Evolutionary conservation across 2,113 vertebrate species (phyloP).

Genomic region (Salvelinus fontinalis): DNA sequence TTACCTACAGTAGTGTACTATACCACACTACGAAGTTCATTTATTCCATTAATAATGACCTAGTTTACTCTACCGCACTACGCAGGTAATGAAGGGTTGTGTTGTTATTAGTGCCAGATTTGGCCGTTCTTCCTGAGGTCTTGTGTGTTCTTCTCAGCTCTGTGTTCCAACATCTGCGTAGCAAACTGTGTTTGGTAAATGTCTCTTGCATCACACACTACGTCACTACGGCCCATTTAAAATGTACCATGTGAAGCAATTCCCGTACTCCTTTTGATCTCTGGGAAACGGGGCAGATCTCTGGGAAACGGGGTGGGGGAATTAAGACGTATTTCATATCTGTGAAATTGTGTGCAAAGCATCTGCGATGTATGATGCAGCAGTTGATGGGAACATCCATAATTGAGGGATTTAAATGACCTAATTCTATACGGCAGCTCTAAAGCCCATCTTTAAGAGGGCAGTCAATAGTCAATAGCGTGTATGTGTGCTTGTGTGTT

Average conservation of each 20-base stretch:
- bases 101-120: no score
- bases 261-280: conserved; percentile 62
- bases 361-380: conserved; percentile 34
- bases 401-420: conserved; percentile 55
- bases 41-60: background rate
- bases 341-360: conserved; percentile 46
- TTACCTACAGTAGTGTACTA: background rate
- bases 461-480: background rate
- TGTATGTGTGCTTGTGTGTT: conserved; percentile 3
- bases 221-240: conserved; percentile 54
- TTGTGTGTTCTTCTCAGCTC: background rate
- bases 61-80: background rate
- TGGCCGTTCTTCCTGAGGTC: background rate
- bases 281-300: conserved; percentile 10
- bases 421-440: conserved; percentile 24
- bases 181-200: conserved; percentile 31
- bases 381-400: conserved; percentile 56
- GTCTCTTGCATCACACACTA: conserved; percentile 43
- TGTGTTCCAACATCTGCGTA: background rate
- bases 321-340: conserved; percentile 52
- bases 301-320: conserved; percentile 16
- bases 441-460: background rate
- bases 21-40: background rate
- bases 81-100: background rate
- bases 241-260: conserved; percentile 61